phyloP scores from a whole-genome alignment of 1,140 invertebrate genomes.

The Drosophila repleta region DNA sequence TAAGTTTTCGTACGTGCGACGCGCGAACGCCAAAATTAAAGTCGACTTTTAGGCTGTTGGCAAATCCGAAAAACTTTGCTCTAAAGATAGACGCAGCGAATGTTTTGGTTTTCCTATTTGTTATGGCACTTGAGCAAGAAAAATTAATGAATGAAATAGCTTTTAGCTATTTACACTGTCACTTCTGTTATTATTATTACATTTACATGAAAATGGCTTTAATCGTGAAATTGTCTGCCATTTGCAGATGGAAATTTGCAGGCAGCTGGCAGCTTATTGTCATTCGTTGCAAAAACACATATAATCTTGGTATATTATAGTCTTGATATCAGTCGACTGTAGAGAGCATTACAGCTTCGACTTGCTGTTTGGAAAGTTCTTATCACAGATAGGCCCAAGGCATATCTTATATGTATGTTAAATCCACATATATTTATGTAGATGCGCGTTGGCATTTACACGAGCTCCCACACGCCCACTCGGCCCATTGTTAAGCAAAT shows the following conservation, averaged over 20 bases:
- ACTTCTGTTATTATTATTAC: no score
- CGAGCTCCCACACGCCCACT: slow-evolving; percentile 3
- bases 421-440: background rate
- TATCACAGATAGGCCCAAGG: slow-evolving; percentile 64
- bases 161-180: background rate
- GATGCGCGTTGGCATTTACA: background rate
- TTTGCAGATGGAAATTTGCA: background rate
- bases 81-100: slow-evolving; percentile 44
- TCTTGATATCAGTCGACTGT: background rate
- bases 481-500: slow-evolving; percentile 54
- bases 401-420: slow-evolving; percentile 8
- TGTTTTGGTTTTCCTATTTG: no score
- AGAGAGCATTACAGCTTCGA: slow-evolving; percentile 37
- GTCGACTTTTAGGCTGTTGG: slow-evolving; percentile 57
- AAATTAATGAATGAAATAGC: slow-evolving; percentile 7
- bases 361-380: slow-evolving; percentile 18
- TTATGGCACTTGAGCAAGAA: slow-evolving; percentile 3
- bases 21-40: slow-evolving; percentile 58
- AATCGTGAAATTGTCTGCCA: no score
- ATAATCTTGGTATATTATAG: no score
- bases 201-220: no score
- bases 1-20: slow-evolving; percentile 63
- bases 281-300: background rate
- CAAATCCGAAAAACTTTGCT: slow-evolving; percentile 54
- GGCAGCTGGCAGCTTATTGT: background rate